Evolutionary conservation across 2,888 invertebrate species (phyloP).

Genomic region (Pocota personata): DNA sequence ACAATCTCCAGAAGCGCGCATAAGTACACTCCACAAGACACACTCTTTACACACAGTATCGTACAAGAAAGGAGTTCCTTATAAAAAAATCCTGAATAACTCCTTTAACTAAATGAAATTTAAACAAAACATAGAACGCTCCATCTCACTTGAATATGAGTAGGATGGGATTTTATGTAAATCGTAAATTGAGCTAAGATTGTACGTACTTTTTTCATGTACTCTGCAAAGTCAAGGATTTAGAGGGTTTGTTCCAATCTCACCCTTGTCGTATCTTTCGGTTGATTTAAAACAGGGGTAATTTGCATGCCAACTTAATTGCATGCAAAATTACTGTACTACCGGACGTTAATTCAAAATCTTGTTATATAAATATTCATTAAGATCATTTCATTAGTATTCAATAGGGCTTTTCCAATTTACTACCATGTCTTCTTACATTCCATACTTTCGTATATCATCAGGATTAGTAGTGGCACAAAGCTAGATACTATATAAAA

Average conservation of each 20-base stretch:
- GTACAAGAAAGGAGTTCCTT: background rate
- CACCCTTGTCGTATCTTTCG: conserved; percentile 9
- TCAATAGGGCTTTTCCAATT: conserved; percentile 60
- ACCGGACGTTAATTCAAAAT: conserved; percentile 53
- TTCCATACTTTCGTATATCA: conserved; percentile 42
- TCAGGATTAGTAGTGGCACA: conserved; percentile 41
- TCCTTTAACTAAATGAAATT: conserved; percentile 25
- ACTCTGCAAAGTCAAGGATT: conserved; percentile 33
- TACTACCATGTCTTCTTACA: conserved; percentile 30
- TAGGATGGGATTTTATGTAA: conserved; percentile 28
- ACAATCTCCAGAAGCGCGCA: background rate
- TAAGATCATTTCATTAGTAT: conserved; percentile 58
- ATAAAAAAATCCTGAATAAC: conserved; percentile 1
- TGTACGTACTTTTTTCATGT: conserved; percentile 12
- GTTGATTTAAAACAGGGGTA: conserved; percentile 35
- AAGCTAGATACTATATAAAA: conserved; percentile 16
- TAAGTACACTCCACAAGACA: conserved; percentile 1
- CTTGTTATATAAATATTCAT: conserved; percentile 61
- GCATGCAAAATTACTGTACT: conserved; percentile 57
- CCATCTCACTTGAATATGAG: conserved; percentile 18
- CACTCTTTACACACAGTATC: background rate
- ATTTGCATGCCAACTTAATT: conserved; percentile 55
- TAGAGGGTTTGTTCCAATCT: background rate
- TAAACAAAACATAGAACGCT: background rate
- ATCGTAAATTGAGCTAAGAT: conserved; percentile 33